Evolutionary conservation across 2,797 vertebrate genomes (phyloP).

Genomic region (Tiaroga cobitis): DNA sequence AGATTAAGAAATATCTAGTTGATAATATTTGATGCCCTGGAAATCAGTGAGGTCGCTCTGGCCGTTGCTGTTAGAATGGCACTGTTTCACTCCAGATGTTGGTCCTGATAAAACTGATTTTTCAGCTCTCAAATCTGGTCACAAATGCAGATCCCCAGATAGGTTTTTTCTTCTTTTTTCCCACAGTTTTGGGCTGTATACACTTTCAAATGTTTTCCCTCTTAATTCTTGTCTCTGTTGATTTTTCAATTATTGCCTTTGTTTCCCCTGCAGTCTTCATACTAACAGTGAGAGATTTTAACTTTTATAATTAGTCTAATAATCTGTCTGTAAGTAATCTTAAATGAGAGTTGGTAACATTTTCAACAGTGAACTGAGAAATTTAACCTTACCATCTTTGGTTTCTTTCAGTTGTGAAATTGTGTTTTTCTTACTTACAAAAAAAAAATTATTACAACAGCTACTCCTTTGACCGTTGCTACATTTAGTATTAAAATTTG

Average conservation of each 20-base stretch:
- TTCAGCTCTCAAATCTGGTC: not conserved
- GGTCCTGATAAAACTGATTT: not conserved
- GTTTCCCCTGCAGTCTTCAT: constrained; percentile 58
- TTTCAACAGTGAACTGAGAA: constrained; percentile 67
- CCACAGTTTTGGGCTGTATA: not conserved
- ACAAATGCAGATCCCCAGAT: not conserved
- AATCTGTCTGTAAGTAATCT: constrained; percentile 83
- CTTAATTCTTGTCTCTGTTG: constrained; percentile 72
- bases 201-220: constrained; percentile 43
- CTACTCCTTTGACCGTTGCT: constrained; percentile 84
- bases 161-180: not conserved
- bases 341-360: constrained; percentile 78
- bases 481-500: constrained; percentile 84
- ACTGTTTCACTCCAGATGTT: not conserved
- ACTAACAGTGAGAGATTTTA: constrained; percentile 83
- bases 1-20: constrained; percentile 16
- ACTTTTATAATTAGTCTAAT: constrained; percentile 82
- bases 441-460: constrained; percentile 78
- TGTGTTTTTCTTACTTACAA: constrained; percentile 75
- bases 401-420: constrained; percentile 82
- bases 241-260: constrained; percentile 60
- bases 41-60: not conserved
- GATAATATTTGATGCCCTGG: constrained; percentile 13
- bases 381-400: constrained; percentile 66
- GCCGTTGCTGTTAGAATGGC: not conserved